phyloP scores from a whole-genome alignment of 2,888 invertebrate genomes.

The Allygus modestus region DNA sequence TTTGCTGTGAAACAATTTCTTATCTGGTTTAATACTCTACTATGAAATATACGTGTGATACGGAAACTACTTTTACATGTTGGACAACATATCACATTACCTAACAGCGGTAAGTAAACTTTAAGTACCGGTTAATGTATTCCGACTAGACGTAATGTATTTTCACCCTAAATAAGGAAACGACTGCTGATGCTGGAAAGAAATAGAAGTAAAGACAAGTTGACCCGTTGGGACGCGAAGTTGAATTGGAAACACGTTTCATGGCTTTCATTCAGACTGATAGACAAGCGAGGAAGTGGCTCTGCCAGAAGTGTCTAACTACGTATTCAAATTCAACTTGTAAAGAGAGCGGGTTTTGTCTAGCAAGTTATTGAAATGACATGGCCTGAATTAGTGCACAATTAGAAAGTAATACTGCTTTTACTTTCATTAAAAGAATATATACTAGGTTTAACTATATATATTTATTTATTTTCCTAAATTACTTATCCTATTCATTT shows the following conservation, averaged over 20 bases:
- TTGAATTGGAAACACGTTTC: background rate
- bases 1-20: too few relatives aligned
- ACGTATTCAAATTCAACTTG: background rate
- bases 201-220: background rate
- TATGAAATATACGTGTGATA: too few relatives aligned
- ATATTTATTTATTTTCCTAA: too few relatives aligned
- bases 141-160: background rate
- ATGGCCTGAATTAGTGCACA: too few relatives aligned
- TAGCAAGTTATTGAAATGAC: background rate
- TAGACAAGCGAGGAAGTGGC: background rate
- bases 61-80: too few relatives aligned
- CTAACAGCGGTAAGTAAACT: background rate
- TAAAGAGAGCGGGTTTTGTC: background rate
- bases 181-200: background rate
- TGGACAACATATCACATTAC: background rate
- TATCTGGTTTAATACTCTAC: too few relatives aligned
- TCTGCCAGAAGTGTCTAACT: conserved; percentile 6
- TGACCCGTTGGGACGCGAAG: background rate
- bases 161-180: conserved; percentile 30
- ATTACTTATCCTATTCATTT: too few relatives aligned
- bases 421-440: too few relatives aligned
- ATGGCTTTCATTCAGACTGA: background rate
- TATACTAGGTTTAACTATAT: too few relatives aligned
- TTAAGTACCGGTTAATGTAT: background rate
- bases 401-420: too few relatives aligned